Percentiles rank a stretch among this genome's conserved stretches.
Evolutionary conservation across 2,797 vertebrate genomes (phyloP).

Genomic region (Lacerta agilis): DNA sequence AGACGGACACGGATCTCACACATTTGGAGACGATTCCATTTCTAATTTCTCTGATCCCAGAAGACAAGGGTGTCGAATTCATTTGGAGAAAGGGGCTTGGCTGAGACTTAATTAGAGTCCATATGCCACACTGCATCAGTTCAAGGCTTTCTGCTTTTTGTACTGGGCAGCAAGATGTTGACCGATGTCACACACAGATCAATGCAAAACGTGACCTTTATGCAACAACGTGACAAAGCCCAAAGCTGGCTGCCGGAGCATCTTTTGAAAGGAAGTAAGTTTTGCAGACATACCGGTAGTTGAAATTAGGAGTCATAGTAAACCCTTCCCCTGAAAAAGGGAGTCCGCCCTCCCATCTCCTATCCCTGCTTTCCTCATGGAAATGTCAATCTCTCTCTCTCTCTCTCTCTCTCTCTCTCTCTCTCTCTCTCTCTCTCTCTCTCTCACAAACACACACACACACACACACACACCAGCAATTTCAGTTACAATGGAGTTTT

Average conservation of each 20-base stretch:
- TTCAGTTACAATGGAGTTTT: too few relatives aligned
- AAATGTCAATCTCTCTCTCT: neutral
- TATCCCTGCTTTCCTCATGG: too few relatives aligned
- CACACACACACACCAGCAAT: too few relatives aligned
- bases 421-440: too few relatives aligned
- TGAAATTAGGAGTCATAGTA: neutral
- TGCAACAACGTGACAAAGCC: neutral
- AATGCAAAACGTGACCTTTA: neutral
- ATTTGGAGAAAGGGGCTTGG: neutral
- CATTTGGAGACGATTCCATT: conserved; percentile 25
- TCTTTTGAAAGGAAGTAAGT: neutral
- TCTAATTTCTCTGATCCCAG: conserved; percentile 17
- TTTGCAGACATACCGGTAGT: neutral
- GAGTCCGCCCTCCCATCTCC: neutral
- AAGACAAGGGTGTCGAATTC: neutral
- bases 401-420: too few relatives aligned
- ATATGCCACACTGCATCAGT: neutral
- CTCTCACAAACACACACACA: too few relatives aligned
- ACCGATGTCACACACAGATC: neutral
- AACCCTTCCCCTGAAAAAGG: neutral
- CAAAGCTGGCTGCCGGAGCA: neutral
- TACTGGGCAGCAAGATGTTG: neutral
- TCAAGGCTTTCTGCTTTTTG: neutral
- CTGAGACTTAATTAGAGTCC: neutral
- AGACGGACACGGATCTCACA: conserved; percentile 5